Percentiles rank a stretch among this genome's conserved stretches.
phyloP scores from a whole-genome alignment of 2,888 invertebrate genomes.

The Drosophila dives region DNA sequence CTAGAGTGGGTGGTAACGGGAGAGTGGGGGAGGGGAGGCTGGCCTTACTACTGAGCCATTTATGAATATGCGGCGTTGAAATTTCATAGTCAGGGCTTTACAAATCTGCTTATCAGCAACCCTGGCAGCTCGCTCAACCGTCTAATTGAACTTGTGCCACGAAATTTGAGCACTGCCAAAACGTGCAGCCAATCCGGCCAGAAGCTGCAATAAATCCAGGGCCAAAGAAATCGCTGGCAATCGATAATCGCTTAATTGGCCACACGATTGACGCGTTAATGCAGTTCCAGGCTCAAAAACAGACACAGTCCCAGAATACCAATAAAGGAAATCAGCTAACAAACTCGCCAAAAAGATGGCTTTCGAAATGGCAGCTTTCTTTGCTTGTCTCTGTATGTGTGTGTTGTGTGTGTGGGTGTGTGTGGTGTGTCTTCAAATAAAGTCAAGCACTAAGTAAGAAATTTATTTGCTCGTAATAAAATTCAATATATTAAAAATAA shows the following conservation, averaged over 20 bases:
- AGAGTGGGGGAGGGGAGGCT: neutral
- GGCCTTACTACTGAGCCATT: conserved; percentile 48
- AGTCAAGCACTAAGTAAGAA: neutral
- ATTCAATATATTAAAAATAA: neutral
- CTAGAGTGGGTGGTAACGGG: no score
- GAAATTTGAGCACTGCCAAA: conserved; percentile 15
- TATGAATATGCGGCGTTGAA: conserved; percentile 63
- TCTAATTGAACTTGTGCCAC: conserved; percentile 60
- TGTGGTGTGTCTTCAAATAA: conserved; percentile 5
- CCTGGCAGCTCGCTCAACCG: conserved; percentile 55
- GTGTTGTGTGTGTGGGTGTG: no score
- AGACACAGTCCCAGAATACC: neutral
- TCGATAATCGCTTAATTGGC: conserved; percentile 73
- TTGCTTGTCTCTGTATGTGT: conserved; percentile 4
- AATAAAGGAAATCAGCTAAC: conserved; percentile 16
- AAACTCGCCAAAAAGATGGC: conserved; percentile 28
- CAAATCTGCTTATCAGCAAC: conserved; percentile 52
- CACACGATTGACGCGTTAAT: conserved; percentile 49
- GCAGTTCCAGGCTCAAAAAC: conserved; percentile 25
- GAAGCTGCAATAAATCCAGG: conserved; percentile 2
- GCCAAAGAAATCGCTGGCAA: conserved; percentile 27
- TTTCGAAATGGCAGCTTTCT: conserved; percentile 20
- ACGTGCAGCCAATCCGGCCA: neutral
- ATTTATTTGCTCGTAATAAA: neutral
- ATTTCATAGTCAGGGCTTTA: conserved; percentile 68